Conservation (phyloP, 1,140 invertebrate genomes). For the Triops cancriformis region DNA sequence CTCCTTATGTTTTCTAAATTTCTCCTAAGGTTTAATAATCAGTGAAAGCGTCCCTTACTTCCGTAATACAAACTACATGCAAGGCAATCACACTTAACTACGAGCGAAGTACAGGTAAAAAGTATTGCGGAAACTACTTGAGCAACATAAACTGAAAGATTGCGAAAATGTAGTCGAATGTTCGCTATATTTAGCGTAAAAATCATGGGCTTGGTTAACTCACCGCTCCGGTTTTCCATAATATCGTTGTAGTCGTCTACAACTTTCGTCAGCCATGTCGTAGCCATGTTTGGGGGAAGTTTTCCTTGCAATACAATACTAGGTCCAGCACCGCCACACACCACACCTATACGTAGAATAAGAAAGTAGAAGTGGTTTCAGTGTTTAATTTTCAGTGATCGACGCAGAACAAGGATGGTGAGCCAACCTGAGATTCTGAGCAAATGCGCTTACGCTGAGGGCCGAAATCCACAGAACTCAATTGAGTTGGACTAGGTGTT, state of each 20-base stretch:
- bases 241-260: conserved; percentile 57
- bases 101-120: too few relatives aligned
- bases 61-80: too few relatives aligned
- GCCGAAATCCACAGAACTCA: background rate
- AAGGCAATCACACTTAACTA: too few relatives aligned
- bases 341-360: background rate
- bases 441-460: background rate
- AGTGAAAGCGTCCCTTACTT: too few relatives aligned
- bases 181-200: too few relatives aligned
- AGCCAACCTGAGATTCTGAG: background rate
- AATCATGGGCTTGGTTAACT: conserved; percentile 39
- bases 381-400: background rate
- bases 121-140: too few relatives aligned
- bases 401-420: background rate
- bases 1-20: background rate
- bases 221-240: conserved; percentile 70
- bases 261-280: conserved; percentile 20
- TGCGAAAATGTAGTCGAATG: too few relatives aligned
- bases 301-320: background rate
- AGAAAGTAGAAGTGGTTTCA: background rate
- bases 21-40: background rate
- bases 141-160: too few relatives aligned
- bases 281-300: conserved; percentile 18
- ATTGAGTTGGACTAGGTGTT: background rate
- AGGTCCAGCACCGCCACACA: background rate